Evolutionary conservation across 2,797 vertebrate species (phyloP), one percentile per base, ranked within the genome.

Genomic region (Carcharodon carcharias): DNA sequence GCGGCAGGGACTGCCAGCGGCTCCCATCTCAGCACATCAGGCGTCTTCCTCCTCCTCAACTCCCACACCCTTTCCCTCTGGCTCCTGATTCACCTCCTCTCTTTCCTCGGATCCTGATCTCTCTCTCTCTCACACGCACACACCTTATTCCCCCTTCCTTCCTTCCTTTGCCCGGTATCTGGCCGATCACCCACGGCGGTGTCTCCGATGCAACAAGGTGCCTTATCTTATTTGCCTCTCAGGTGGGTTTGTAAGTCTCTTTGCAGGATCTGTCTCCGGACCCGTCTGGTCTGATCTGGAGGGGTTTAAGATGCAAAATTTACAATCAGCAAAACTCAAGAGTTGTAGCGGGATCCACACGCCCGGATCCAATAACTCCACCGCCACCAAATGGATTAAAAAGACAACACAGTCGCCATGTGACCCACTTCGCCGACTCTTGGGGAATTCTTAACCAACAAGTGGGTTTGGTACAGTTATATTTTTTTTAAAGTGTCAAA

Each of bases 361-460:
- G 11, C 61, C 80, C 18, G 91, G 61, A 63, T 50, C 50, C 65
- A 95, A 56, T 73, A 56, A 77, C 94, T 95, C 94, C 94, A 95
- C 94, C 50, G 94, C 94, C 94, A 95, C 94, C 94, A 77, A 77
- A 95, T 54, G 65, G 94, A 95, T 95, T 77, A 95, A n/a, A 35
- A 56, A 73, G 69, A 77, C 94, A 95, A 54, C 67, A 95, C 94
- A 95, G 94, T 95, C 94, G 69, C 45, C 94, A 95, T 95, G 94
- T 95, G 94, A 95, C 71, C 69, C 94, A 95, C 58, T 71, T 85
- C 12, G 31, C 94, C 26, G 16, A 58, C 50, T 77, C 56, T 50
- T 3, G 94, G 69, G 94, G 45, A 77, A 58, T 56, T 54, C 73
- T 95, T 56, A 95, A 95, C 94, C 50, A 73, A 54, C 26, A 56